Evolutionary conservation across 2,113 vertebrate species (phyloP).

Genomic region (Oreocharis arfaki): DNA sequence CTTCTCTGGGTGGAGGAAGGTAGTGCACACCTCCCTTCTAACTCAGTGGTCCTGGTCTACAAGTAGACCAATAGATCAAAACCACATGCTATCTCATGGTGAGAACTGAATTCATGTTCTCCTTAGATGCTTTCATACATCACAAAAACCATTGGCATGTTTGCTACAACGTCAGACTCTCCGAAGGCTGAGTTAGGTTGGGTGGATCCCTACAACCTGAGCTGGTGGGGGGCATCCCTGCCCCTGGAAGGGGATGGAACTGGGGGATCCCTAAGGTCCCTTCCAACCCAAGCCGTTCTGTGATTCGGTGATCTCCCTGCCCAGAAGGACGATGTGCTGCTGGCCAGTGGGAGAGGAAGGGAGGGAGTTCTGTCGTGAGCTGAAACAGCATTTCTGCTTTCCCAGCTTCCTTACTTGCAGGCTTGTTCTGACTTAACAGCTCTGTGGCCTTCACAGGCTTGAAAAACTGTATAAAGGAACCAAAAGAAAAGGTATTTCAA

Average conservation of each 20-base stretch:
- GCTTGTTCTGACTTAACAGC: background rate
- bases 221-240: background rate
- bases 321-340: background rate
- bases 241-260: background rate
- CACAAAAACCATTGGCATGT: background rate
- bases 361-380: background rate
- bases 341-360: background rate
- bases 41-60: background rate
- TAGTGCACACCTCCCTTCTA: background rate
- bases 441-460: background rate
- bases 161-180: background rate
- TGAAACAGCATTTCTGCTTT: background rate
- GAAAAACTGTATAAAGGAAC: background rate
- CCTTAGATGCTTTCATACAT: background rate
- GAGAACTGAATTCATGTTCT: background rate
- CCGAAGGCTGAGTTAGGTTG: background rate
- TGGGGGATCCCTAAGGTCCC: background rate
- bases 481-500: constrained; percentile 47
- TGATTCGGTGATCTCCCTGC: background rate
- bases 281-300: background rate
- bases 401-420: background rate
- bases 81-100: background rate
- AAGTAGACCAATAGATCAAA: background rate
- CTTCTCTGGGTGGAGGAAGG: constrained; percentile 5
- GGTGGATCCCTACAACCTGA: background rate